Evolutionary conservation across 1,140 invertebrate species (phyloP).

Genomic region (Lerema accius): DNA sequence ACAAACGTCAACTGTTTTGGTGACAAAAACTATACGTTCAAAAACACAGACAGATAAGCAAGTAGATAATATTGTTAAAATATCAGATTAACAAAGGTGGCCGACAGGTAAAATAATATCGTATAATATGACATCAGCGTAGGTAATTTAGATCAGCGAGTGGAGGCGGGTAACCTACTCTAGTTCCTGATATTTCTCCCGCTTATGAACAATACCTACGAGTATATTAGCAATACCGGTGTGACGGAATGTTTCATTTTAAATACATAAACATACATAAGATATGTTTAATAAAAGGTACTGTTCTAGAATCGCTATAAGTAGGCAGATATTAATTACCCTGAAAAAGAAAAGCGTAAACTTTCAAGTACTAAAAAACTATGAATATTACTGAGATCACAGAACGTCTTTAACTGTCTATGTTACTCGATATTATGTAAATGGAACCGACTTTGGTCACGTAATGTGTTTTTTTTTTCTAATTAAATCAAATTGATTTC

Average conservation of each 20-base stretch:
- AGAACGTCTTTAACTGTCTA: too few species aligned
- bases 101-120: slow-evolving; percentile 32
- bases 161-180: slow-evolving; percentile 42
- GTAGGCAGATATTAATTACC: too few species aligned
- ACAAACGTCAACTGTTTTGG: slow-evolving; percentile 7
- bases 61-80: slow-evolving; percentile 32
- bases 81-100: slow-evolving; percentile 30
- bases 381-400: too few species aligned
- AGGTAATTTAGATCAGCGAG: slow-evolving; percentile 29
- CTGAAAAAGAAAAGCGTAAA: too few species aligned
- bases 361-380: too few species aligned
- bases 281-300: too few species aligned
- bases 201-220: slow-evolving; percentile 20
- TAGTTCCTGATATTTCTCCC: slow-evolving; percentile 43
- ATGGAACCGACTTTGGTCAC: too few species aligned
- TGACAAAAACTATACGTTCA: slow-evolving; percentile 19
- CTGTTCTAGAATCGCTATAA: too few species aligned
- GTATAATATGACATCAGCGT: slow-evolving; percentile 29
- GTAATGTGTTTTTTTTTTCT: too few species aligned
- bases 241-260: not conserved
- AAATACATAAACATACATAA: not conserved
- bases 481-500: too few species aligned
- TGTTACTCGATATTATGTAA: too few species aligned
- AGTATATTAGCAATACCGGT: slow-evolving; percentile 16
- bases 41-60: slow-evolving; percentile 23